Evolutionary conservation across 1,140 invertebrate species (phyloP), one percentile per base, ranked within the genome.

Genomic region (Diuraphis noxia): DNA sequence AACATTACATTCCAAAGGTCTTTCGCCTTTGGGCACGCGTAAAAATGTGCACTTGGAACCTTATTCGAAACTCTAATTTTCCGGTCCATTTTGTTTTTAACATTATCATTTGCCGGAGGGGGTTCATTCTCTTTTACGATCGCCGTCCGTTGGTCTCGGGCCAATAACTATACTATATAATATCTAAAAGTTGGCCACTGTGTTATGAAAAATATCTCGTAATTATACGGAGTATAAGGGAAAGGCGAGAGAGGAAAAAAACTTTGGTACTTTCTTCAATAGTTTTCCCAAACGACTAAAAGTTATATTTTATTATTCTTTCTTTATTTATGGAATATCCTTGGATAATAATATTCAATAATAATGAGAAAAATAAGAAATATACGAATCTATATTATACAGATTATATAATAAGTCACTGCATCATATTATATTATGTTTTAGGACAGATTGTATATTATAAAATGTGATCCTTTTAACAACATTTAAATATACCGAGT

Each of bases 31-130:
- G 25, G 85, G 86, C 52, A 40, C 49, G 40, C 49, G 86, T 88
- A 56, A 88, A 63, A 63, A 88, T 34, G 86, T 88, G 17, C 36
- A 36, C 89, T 34, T n/a, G 40, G 25, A 82, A 25, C 72, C 36
- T 17, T 81, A 91, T 63, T 40, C 13, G 77, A 91, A 49, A 81
- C 41, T 90, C 88, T 91, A 91, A 91, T 91, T 91, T 91, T 91
- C 89, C 89, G 89, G 89, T 81, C 89, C 89, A 91, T 91, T 91
- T 91, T 91, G 63, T 91, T 81, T 77, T 91, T 52, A 82, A 91
- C 89, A 82, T 82, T 82, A 91, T 91, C 72, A 82, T 91, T 49
- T 52, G 43, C 89, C 41, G 77, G 34, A 82, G 40, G 43, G 77
- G 34, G 43, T 38, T 91, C 77, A 23, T 82, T 91, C 63, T 91